A percentile compares a stretch with the other conserved stretches of the same genome.
These are phyloP conservation scores for Tenrec ecaudatus DNA, from an alignment of 2,113 vertebrate species.

Conservation along the genomic window DNA sequence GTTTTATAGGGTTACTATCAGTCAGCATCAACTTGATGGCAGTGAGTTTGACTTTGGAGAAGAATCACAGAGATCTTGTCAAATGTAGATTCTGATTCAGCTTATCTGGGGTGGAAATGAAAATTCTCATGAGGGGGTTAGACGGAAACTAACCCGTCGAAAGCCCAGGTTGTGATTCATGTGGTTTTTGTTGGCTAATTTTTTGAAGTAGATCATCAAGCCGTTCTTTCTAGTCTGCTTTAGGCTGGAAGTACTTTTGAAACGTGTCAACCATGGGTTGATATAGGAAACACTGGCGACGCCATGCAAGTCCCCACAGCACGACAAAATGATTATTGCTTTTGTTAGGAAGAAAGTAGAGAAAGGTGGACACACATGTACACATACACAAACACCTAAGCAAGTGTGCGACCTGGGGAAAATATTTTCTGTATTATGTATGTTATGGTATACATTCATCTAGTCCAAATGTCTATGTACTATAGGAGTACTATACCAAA, in stretches of 20 bases:
- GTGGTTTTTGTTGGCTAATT: background rate
- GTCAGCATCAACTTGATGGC: no score
- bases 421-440: background rate
- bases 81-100: background rate
- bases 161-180: background rate
- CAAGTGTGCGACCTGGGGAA: background rate
- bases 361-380: background rate
- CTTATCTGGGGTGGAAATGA: background rate
- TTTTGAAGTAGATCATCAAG: background rate
- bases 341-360: slow-evolving; percentile 21
- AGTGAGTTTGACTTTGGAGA: no score
- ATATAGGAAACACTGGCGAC: background rate
- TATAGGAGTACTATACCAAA: background rate
- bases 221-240: background rate
- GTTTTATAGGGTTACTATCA: no score
- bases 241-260: background rate
- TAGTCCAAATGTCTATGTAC: no score
- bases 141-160: no score
- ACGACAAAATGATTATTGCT: background rate
- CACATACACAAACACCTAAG: background rate
- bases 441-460: background rate
- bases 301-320: background rate
- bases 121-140: background rate
- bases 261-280: background rate
- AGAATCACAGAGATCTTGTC: background rate